Evolutionary conservation across 2,888 invertebrate genomes (phyloP), one percentile per base, ranked within the genome.

Genomic region (Zeuzera pyrina): DNA sequence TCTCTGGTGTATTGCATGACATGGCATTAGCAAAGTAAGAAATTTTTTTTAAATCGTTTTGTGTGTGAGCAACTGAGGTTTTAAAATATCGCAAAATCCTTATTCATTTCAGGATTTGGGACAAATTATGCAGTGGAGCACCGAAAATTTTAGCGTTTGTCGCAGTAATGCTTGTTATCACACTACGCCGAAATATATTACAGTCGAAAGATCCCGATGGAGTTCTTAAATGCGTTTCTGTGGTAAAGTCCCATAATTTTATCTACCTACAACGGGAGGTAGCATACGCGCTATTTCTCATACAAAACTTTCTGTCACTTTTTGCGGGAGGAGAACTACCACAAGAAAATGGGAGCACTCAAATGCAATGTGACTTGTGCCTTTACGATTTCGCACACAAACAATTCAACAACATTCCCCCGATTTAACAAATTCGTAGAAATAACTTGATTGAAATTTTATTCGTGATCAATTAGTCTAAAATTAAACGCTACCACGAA

Each of bases 81-180:
- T 4, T 25, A 31, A 23, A 19, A 19, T 19, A 19, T 6, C 15
- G 22, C 19, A 22, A n/a, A n/a, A n/a, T n/a, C n/a, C n/a, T n/a
- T n/a, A n/a, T n/a, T n/a, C n/a, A n/a, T n/a, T n/a, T n/a, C 47
- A 94, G 94, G 61, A 90, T 95, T 42, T 95, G 94, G 93, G 95
- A 95, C 63, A 94, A 94, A 74, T 78, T 95, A 16, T 90, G 92
- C 56, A 93, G 92, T 23, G 94, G 95, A 2, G 94, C 94, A 0
- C 89, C 89, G 22, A 92, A 91, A 73, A 91, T 95, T 50, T 81
- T 95, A 27, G 87, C 91, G 0, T 94, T 90, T 65, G 89, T 92
- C 2, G 90, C 91, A 26, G 86, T 93, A 11, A 90, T 91, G 49
- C 76, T 92, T 30, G 76, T 94, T 3, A 88, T 89, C 29, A 91